Base-by-base conservation (phyloP, 2,888 invertebrate genomes). In the Arctia plantaginis region DNA sequence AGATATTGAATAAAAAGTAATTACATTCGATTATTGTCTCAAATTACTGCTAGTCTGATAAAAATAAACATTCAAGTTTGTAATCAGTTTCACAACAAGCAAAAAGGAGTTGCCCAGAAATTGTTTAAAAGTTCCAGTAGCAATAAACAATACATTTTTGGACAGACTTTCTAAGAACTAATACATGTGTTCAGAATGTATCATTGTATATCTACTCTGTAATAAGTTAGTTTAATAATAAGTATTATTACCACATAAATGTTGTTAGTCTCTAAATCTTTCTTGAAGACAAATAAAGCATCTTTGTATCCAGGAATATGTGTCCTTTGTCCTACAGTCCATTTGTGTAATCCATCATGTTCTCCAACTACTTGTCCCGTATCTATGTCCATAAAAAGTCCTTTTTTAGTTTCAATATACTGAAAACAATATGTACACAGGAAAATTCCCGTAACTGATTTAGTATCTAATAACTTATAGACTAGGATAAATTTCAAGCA, bases 301-400 rank as follows among this genome's bases (percentile, higher is more conserved):
- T 97, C 94, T 74, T 95, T 90, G 77, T 91, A 92, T 10, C 97
- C 97, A 65, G 94, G 88, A 33, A 99, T 91, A 72, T 96, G 96
- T 81, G 98, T 97, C 85, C 98, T 96, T 94, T 99, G 99, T 0
- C 99, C 99, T 30, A 99, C 91, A 0, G 99, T 99, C 98, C 98
- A 99, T 84, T 98, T 97, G 93, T 99, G 99, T 71, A 99, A 96
- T 15, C 99, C 99, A 80, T 96, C 94, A 91, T 99, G 99, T 77
- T 96, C 91, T 8, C 98, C 99, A 23, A 99, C 96, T 6, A 96
- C 90, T 88, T 96, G 89, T 0, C 98, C 98, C 51, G 97, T 98
- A 72, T 98, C 98, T 75, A 98, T 96, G 88, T 99, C 97, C 73
- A 99, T 95, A 89, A 99, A 98, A 64, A 96, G 88, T 0, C 99